phyloP scores from a whole-genome alignment of 2,797 vertebrate species.

The Chlorospingus semifuscus region DNA sequence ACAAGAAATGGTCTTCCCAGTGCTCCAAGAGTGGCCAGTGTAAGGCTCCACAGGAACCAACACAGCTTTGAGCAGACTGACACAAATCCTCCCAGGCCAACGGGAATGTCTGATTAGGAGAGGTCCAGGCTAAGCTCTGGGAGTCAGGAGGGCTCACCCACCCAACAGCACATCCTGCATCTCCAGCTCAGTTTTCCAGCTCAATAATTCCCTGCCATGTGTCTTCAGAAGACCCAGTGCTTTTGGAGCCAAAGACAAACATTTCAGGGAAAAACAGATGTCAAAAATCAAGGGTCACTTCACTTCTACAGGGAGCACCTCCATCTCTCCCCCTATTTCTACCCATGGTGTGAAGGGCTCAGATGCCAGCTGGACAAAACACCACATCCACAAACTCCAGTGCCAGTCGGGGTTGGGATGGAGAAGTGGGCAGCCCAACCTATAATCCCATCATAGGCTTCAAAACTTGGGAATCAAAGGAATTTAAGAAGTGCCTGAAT shows the following conservation, averaged over 20 bases:
- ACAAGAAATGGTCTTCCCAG: neutral
- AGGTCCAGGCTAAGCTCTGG: neutral
- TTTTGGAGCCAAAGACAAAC: accelerated
- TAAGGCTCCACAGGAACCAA: neutral
- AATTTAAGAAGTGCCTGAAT: neutral
- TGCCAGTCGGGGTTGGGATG: neutral
- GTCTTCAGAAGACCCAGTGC: neutral
- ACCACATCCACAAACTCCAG: neutral
- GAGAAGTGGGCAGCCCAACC: neutral
- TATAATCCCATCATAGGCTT: neutral
- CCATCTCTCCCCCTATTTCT: neutral
- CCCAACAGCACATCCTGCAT: accelerated
- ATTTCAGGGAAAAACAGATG: neutral
- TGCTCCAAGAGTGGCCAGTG: neutral
- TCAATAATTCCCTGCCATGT: neutral
- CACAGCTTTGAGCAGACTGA: neutral
- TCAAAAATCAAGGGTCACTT: neutral
- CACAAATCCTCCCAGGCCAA: neutral
- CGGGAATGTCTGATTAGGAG: neutral
- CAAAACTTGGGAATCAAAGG: neutral
- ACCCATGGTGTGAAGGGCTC: neutral
- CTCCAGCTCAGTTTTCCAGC: neutral
- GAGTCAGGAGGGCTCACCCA: neutral
- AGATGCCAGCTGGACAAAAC: neutral
- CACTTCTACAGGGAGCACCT: neutral